phyloP scores from a whole-genome alignment of 2,797 vertebrate species.

The Ptychadena robeensis region DNA sequence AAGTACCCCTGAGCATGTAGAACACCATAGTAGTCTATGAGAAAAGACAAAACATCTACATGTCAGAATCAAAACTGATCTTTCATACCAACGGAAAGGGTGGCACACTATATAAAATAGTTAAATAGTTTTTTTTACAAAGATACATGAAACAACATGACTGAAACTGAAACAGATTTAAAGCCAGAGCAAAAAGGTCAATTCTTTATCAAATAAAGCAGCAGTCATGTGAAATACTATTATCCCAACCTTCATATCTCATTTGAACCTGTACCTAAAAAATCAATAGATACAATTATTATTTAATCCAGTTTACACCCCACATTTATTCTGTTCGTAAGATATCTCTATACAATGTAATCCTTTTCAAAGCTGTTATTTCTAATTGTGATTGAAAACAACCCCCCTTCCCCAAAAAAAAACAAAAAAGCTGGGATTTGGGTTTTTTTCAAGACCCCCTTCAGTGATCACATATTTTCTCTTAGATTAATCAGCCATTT shows the following conservation, averaged over 20 bases:
- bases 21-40: no score
- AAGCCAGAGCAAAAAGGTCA: slow-evolving; percentile 69
- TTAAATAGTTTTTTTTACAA: not conserved
- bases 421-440: slow-evolving; percentile 66
- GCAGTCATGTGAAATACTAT: slow-evolving; percentile 70
- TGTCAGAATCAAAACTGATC: not conserved
- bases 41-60: not conserved
- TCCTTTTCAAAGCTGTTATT: slow-evolving; percentile 68
- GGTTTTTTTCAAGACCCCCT: not conserved
- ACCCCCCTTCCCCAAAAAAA: no score
- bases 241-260: slow-evolving; percentile 69
- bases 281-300: slow-evolving; percentile 69
- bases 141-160: not conserved
- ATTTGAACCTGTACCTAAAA: slow-evolving; percentile 69
- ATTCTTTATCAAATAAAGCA: slow-evolving; percentile 69
- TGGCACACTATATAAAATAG: not conserved
- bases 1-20: no score
- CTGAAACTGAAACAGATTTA: slow-evolving; percentile 57
- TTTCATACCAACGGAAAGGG: not conserved
- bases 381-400: slow-evolving; percentile 67
- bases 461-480: slow-evolving; percentile 28
- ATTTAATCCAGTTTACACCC: slow-evolving; percentile 66
- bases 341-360: slow-evolving; percentile 67
- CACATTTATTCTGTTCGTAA: slow-evolving; percentile 64
- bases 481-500: slow-evolving; percentile 29